Conservation (phyloP, 2,797 vertebrate species). For the Garrulus glandarius region DNA sequence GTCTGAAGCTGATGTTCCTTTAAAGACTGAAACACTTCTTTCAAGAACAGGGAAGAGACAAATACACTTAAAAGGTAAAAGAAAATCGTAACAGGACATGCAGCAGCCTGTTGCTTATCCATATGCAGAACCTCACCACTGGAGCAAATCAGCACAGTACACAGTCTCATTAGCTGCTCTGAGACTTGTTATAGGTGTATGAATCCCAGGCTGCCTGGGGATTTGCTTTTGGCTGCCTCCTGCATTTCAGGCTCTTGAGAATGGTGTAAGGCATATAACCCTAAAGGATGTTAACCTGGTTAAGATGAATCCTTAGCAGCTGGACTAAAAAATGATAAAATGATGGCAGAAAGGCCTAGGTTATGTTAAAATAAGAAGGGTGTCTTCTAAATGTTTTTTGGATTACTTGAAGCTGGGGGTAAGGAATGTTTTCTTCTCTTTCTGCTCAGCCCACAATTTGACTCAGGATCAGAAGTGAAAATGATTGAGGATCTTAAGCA, state of each 20-base stretch:
- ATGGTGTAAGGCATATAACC: background rate
- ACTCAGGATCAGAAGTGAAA: background rate
- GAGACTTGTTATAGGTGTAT: background rate
- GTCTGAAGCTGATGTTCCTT: background rate
- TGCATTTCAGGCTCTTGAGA: background rate
- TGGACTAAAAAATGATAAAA: background rate
- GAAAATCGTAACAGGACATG: background rate
- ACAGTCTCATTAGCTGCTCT: background rate
- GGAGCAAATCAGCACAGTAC: background rate
- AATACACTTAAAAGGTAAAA: background rate
- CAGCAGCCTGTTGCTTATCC: background rate
- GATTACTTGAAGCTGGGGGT: accelerated
- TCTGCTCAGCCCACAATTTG: background rate
- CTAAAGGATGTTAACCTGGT: background rate
- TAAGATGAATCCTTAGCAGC: background rate
- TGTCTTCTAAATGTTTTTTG: background rate
- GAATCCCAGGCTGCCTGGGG: background rate
- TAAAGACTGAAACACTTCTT: background rate
- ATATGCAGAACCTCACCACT: accelerated
- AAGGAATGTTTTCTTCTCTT: background rate
- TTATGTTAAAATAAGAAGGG: background rate
- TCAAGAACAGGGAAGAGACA: background rate
- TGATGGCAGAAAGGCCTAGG: background rate
- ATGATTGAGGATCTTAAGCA: background rate
- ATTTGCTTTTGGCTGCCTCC: background rate